Base-by-base conservation (phyloP, 2,888 invertebrate species). In the Oligia fasciuncula region DNA sequence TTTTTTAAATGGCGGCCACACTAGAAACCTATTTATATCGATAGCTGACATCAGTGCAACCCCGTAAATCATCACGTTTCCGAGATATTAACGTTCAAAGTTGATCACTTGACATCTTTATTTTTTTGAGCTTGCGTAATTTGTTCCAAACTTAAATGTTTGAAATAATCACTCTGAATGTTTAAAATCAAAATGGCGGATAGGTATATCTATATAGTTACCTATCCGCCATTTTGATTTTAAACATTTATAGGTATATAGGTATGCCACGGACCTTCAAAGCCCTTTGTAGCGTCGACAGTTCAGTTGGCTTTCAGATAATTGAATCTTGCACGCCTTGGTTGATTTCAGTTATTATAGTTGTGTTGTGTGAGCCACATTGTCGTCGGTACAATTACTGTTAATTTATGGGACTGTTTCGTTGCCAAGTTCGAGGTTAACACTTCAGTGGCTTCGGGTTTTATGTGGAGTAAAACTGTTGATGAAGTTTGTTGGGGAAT, bases 311-410 rank as follows among this genome's bases (percentile, higher is more conserved):
- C 14, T 80, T 80, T 84, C 81, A 77, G n/a, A 65, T 81, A 77
- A 84, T 84, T 74, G 81, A 81, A 85, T 85, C 73, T 76, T 73
- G 57, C 51, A 46, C 29, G 76, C 51, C 19, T 60, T 57, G 14
- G 35, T 71, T 73, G 46, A 76, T 43, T 71, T 67, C n/a, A 29
- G 73, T 67, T 35, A 40, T 49, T 13, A 13, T 49, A 49, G 49
- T 49, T 49, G 49, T 49, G 35, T 66, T 54, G 62, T 65, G 51
- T 80, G 62, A 62, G 46, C 63, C 11, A 49, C 67, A 73, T 67
- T 73, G 77, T 73, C 77, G 63, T 29, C 66, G 13, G 51, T 73
- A 71, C 77, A 80, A 85, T 86, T 83, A 83, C 69, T 62, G 43
- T 67, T 75, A 77, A 77, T 80, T 83, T 78, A 79, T 74, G 66